Base-by-base conservation (phyloP, 2,797 vertebrate species). In the Catharus ustulatus region DNA sequence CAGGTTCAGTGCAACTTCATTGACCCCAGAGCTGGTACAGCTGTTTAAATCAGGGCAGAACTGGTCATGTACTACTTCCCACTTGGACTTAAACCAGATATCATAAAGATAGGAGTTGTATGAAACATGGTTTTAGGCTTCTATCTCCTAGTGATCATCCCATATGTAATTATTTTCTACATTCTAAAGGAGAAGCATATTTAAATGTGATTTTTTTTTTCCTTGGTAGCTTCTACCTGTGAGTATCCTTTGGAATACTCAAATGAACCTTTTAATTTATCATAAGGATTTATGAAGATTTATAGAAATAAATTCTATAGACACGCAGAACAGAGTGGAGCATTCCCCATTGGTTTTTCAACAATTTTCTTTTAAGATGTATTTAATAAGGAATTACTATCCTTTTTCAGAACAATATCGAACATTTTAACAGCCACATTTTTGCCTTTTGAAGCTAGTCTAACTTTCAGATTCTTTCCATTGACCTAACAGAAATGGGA, bases 11-110 rank as follows among this genome's bases (percentile, higher is more conserved):
- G 76, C 48, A 81, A 79, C 67, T 84, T 91, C 63, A n/a, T 22
- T 84, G 82, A 93, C 84, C 79, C 79, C 51, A 76, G 79, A 78
- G 83, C 73, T 81, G 58, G 66, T 91, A 77, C 79, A 94, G 69
- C 58, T 94, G 82, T 78, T 94, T 91, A 91, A 84, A 88, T 93
- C 62, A 78, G 80, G 80, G 73, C 85, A 94, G 63, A 96, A 82
- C 36, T 52, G 80, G 79, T 82, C 71, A 36, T 55, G 72, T 92
- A 73, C 55, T 89, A 11, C 71, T 95, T 89, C 42, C 71, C 63
- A 57, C 67, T 71, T 90, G 89, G 85, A 90, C 45, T 81, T 88
- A 84, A 95, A 93, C 52, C 77, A 90, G 83, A 54, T 15, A 63
- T 77, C 57, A 74, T 76, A 78, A 74, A 88, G 87, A 61, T 52